Percentiles rank a stretch among this genome's conserved stretches.
Evolutionary conservation across 2,113 vertebrate genomes (phyloP).

Genomic region (Peromyscus leucopus): DNA sequence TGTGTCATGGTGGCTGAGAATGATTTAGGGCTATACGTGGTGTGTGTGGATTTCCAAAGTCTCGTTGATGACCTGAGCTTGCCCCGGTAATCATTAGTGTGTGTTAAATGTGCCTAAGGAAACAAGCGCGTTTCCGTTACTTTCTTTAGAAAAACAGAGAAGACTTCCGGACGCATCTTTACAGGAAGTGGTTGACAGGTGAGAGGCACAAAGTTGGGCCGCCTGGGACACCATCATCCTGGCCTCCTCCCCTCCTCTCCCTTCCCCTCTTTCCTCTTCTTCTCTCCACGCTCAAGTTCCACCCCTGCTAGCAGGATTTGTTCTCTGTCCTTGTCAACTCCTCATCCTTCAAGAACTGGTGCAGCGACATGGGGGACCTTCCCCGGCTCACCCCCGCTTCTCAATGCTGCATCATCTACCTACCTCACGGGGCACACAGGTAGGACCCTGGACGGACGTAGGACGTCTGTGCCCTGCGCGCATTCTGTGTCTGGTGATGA

Average conservation of each 20-base stretch:
- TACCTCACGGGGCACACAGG: background rate
- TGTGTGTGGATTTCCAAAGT: background rate
- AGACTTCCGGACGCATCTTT: background rate
- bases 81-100: background rate
- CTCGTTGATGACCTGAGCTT: constrained; percentile 44
- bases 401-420: background rate
- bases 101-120: constrained; percentile 26
- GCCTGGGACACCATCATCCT: background rate
- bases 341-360: background rate
- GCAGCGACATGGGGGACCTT: background rate
- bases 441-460: background rate
- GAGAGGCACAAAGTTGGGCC: background rate
- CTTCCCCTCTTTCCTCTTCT: background rate
- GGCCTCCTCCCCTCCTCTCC: background rate
- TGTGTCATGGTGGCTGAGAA: background rate
- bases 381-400: background rate
- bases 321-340: background rate
- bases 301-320: background rate
- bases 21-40: constrained; percentile 42
- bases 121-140: background rate
- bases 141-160: background rate
- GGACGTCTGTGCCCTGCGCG: too few relatives aligned
- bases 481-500: background rate
- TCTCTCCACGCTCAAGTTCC: background rate
- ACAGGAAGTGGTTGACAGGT: background rate